Base-by-base conservation (phyloP, 2,797 vertebrate species). In the Sciaenops ocellatus region DNA sequence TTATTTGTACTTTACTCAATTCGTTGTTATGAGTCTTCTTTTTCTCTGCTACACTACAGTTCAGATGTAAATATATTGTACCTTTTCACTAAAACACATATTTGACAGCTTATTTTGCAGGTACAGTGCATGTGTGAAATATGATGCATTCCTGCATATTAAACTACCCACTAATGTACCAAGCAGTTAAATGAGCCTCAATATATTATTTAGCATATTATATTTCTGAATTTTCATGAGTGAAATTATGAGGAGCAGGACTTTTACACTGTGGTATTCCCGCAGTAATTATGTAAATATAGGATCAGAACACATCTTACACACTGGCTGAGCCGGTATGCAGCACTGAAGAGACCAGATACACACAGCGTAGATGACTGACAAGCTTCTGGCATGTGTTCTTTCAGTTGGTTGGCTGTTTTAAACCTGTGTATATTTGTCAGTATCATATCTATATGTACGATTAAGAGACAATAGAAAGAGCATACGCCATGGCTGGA, bases 261-360 rank as follows among this genome's bases (percentile, higher is more conserved):
- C 16, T 30, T 66, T 22, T 38, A 15, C 30, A 7, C 30, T 3
- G 16, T 20, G 42, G 8, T 54, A 41, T 38, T 55, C 24, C 15
- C 8, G 34, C 34, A 38, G 34, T 38, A 30, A 68, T 52, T 55
- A 64, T 78, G 38, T 15, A 26, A 42, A 78, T 56, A 4, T 12
- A 38, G n/a, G 20, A 12, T 38, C 15, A 55, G 41, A 69, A 47
- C 26, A 41, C 1, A n/a, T 38, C 22, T 44, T 64, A 51, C 22
- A 50, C 44, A 17, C 10, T n/a, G 46, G 13, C 18, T 30, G 48
- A 63, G 34, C 34, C 8, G 2, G 34, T 9, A 38, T 38, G 34
- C 34, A 38, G 34, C 2, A 38, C 34, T 38, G 34, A 38, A 54
- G 15, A 66, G 28, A 50, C 16, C 20, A 62, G 7, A 67, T 28